Evolutionary conservation across 2,888 invertebrate species (phyloP).

Genomic region (Drosophila phalerata): DNA sequence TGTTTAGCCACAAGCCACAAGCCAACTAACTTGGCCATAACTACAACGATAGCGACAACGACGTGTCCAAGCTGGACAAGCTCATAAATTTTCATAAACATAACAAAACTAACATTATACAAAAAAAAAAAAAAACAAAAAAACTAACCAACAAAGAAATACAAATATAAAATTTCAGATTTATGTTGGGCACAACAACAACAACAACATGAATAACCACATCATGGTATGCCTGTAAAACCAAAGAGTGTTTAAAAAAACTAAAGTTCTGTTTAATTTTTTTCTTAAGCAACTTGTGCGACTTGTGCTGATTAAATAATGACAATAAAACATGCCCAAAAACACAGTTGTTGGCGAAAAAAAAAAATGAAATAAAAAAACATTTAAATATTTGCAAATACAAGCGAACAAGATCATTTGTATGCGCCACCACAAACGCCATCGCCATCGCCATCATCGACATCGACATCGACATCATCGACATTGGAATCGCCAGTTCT

Average conservation of each 20-base stretch:
- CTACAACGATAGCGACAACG: slow-evolving; percentile 47
- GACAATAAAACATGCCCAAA: slow-evolving; percentile 76
- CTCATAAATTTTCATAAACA: slow-evolving; percentile 78
- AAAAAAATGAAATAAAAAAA: slow-evolving; percentile 10
- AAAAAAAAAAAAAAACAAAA: slow-evolving; percentile 30
- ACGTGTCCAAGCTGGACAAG: slow-evolving; percentile 59
- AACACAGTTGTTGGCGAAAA: slow-evolving; percentile 35
- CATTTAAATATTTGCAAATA: slow-evolving; percentile 64
- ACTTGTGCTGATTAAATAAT: slow-evolving; percentile 81
- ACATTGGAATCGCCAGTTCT: slow-evolving; percentile 49
- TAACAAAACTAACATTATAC: slow-evolving; percentile 51
- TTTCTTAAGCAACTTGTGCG: slow-evolving; percentile 52
- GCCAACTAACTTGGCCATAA: slow-evolving; percentile 60
- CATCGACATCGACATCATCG: slow-evolving; percentile 34
- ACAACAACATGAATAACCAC: slow-evolving; percentile 1
- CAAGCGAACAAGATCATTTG: slow-evolving; percentile 54
- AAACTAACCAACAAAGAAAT: slow-evolving; percentile 29
- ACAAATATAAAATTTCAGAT: slow-evolving; percentile 46
- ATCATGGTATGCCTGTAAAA: background rate
- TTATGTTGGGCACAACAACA: slow-evolving; percentile 34
- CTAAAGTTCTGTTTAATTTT: slow-evolving; percentile 62
- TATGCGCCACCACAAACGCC: slow-evolving; percentile 52
- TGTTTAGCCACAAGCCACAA: slow-evolving; percentile 66
- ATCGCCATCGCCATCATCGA: slow-evolving; percentile 13
- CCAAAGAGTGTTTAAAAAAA: slow-evolving; percentile 7